Evolutionary conservation across 2,888 invertebrate genomes (phyloP), one percentile per base, ranked within the genome.

Genomic region (Drosophila nigritarsus): DNA sequence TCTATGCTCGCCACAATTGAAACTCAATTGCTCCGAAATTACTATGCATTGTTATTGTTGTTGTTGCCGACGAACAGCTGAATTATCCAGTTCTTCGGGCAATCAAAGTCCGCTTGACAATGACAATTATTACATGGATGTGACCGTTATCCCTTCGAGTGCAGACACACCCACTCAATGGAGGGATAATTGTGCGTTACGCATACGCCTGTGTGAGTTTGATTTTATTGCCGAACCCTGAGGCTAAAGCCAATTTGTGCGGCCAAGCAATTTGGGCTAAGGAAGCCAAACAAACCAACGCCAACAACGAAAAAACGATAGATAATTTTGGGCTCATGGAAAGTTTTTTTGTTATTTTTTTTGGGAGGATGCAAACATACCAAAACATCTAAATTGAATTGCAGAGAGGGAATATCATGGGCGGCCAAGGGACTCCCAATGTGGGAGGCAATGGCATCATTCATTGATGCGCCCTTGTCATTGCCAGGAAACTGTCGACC

Each of bases 161-260:
- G 53, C 51, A 45, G 78, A 49, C 72, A 88, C 89, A 60, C 84
- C 87, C 85, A 88, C 82, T 78, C 85, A 84, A 83, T 85, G 69
- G 69, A 67, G 60, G 70, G 76, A 88, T 88, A 83, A 87, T 89
- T 88, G 85, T 87, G 82, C 82, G 87, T 85, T 83, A 85, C 84
- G 88, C 84, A 86, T 79, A 79, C 83, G 88, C 75, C 88, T 83
- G 79, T 29, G 63, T 77, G 76, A 66, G 77, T 74, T 83, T 81
- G 82, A 86, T 81, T 85, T 88, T 85, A 88, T 85, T 83, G 88
- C 83, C 63, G 30, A 45, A 45, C 40, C 83, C 60, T 40, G 59
- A 55, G 66, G 73, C 78, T 38, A 65, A 67, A 60, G 80, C 78
- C 87, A 83, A 85, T 83, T 87, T 86, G 83, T 78, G 78, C 71